A percentile compares a stretch with the other conserved stretches of the same genome.
Conservation (phyloP, 1,140 invertebrate species). For the Drosophila bifasciata region DNA sequence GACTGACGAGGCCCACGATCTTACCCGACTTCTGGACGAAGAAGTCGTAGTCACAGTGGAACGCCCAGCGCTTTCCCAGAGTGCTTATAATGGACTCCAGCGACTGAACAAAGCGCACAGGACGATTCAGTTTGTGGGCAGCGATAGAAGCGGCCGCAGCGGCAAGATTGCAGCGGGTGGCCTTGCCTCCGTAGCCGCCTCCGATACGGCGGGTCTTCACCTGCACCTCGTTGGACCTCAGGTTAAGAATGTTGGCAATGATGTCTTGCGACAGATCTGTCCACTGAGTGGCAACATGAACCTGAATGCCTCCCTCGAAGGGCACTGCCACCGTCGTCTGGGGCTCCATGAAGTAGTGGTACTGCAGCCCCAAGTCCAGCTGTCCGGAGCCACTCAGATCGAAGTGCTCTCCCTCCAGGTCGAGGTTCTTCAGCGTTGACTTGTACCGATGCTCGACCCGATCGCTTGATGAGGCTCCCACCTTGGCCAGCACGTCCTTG, state of each 20-base stretch:
- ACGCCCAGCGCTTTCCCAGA: conserved; percentile 87
- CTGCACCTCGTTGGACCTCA: conserved; percentile 86
- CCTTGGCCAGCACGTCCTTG: conserved; percentile 59
- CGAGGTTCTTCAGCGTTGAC: conserved; percentile 50
- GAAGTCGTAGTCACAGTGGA: conserved; percentile 85
- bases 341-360: conserved; percentile 87
- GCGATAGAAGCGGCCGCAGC: conserved; percentile 87
- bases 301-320: conserved; percentile 87
- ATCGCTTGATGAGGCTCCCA: conserved; percentile 1
- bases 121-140: conserved; percentile 86
- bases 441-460: conserved; percentile 53
- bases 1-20: conserved; percentile 88
- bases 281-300: conserved; percentile 88
- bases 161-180: conserved; percentile 85
- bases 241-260: conserved; percentile 86
- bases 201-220: conserved; percentile 88
- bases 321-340: conserved; percentile 87
- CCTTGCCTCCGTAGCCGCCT: conserved; percentile 90
- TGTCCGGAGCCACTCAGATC: conserved; percentile 55
- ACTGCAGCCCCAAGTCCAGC: conserved; percentile 81
- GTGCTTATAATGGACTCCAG: conserved; percentile 88
- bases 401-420: conserved; percentile 48
- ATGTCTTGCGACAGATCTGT: conserved; percentile 87
- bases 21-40: conserved; percentile 88
- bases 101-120: conserved; percentile 88